Conservation (phyloP, 2,113 vertebrate species). For the Pterocles burchelli region DNA sequence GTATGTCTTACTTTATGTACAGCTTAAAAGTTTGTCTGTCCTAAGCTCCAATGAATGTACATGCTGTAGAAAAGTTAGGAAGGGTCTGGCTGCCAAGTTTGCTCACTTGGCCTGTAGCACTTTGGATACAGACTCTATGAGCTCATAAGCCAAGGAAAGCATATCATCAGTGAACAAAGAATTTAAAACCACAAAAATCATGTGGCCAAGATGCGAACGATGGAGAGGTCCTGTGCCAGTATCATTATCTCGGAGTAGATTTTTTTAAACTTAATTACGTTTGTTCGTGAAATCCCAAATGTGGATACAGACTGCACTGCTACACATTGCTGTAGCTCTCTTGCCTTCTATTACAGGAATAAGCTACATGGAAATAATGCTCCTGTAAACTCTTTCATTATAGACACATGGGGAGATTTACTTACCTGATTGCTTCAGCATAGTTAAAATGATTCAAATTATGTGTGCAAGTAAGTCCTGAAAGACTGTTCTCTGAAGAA, state of each 20-base stretch:
- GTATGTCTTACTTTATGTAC: neutral
- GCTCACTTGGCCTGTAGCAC: neutral
- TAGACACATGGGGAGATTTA: neutral
- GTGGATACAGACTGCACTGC: neutral
- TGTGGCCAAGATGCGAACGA: neutral
- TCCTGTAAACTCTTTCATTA: neutral
- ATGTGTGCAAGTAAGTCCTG: neutral
- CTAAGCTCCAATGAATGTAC: neutral
- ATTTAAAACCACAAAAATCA: neutral
- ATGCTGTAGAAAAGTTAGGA: neutral
- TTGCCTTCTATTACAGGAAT: neutral
- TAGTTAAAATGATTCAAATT: neutral
- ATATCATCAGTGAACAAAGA: neutral
- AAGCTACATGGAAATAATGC: neutral
- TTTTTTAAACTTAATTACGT: neutral
- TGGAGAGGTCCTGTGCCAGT: neutral
- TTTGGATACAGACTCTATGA: neutral
- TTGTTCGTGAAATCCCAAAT: neutral
- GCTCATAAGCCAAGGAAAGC: neutral
- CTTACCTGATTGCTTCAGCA: neutral
- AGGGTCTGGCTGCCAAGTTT: neutral
- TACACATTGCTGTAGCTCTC: neutral
- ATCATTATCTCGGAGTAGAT: neutral
- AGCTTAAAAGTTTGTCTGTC: neutral
- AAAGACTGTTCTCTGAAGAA: neutral